Base-by-base conservation (phyloP, 2,113 vertebrate genomes). In the Scolopax mira region DNA sequence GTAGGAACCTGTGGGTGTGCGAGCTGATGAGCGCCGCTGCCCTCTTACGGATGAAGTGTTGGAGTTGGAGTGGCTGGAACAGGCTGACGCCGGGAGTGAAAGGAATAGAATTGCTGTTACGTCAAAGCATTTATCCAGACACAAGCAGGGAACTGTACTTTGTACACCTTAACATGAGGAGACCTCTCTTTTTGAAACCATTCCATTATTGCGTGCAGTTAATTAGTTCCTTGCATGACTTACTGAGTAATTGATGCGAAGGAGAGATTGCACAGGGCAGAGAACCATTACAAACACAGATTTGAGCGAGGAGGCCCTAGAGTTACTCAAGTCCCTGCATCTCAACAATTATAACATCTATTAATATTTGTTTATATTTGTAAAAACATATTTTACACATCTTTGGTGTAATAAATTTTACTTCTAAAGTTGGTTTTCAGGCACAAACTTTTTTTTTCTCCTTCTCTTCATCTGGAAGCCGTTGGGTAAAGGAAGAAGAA, bases 151-250 rank as follows among this genome's bases (percentile, higher is more conserved):
- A 77, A 62, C 18, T 65, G 33, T 33, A 35, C 39, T 46, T 48
- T 3, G 10, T 30, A 35, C 4, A 10, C 42, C 55, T 69, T 79
- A 49, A 49, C 0, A 0, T 6, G 2, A 73, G 48, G 49, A 85
- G 42, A 28, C 60, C 60, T 78, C 39, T 14, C 6, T 73, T 66
- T 33, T 58, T 87, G 69, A 62, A 70, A 24, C 46, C 0, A 0
- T 80, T 74, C 31, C 0, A 0, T 62, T 81, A n/a, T 49, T 61
- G 18, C 3, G 8, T 23, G 37, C 31, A 39, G n/a, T 73, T 88
- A 22, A 11, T 57, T 77, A 52, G 33, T 37, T 74, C 27, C 55
- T 81, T 54, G 22, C 42, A 23, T 24, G 72, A 5, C 16, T 69
- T 72, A 51, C 7, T 11, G 21, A 33, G 9, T n/a, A 10, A 30